Base-by-base conservation (phyloP, 2,797 vertebrate genomes). In the Trachops cirrhosus region DNA sequence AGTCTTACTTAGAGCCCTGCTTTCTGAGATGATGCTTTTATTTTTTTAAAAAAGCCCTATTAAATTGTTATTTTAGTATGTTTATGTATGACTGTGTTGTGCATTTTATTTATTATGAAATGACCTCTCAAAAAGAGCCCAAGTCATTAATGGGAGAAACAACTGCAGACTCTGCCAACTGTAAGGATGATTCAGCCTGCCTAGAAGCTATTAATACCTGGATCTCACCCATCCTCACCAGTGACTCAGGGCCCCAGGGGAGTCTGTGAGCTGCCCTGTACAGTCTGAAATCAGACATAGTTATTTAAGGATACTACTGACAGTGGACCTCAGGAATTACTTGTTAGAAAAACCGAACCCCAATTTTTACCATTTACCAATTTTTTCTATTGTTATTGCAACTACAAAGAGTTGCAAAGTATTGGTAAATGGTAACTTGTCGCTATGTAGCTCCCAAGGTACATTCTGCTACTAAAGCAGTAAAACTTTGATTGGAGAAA, bases 261-360 rank as follows among this genome's bases (percentile, higher is more conserved):
- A 95, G 39, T 79, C 91, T 89, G 12, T 52, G 48, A 90, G n/a
- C 68, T 80, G 6, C 73, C 92, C 44, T 86, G 87, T 71, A 50
- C 26, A 83, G 24, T 57, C 32, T 68, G 41, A 86, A 94, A 83
- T 44, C 71, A 85, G 41, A 18, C 59, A 9, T 83, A 32, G 32
- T 86, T 86, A 78, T 79, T 75, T 96, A 97, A 89, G 52, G 39
- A 88, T 48, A 80, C 44, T 62, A 41, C n/a, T 70, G 44, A 95
- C 19, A 57, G 2, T 29, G 29, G 48, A 41, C 57, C 37, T 90
- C 26, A 70, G n/a, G 26, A 88, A 96, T 82, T 85, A 87, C 8
- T 86, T 50, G 10, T 85, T 82, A n/a, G 89, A 86, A 96, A 96
- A 83, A 62, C 15, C 46, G 44, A 90, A 64, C 44, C 57, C 91